Evolutionary conservation across 2,888 invertebrate genomes (phyloP).

Genomic region (Coleophora deauratella): DNA sequence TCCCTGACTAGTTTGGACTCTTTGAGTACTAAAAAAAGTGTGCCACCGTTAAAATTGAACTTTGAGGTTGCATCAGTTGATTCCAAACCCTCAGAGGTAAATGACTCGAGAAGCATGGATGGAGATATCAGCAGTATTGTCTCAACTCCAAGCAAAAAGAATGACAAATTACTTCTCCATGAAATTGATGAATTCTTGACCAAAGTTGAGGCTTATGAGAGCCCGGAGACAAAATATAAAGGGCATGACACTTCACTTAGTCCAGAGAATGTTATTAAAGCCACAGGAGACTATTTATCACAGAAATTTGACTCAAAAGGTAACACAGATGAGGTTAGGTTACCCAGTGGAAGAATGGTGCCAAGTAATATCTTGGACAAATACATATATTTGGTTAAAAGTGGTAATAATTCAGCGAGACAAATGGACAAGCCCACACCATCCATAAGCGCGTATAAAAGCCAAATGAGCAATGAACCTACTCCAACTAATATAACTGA

Average conservation of each 20-base stretch:
- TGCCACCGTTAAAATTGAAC: constrained; percentile 35
- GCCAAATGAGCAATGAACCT: constrained; percentile 16
- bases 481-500: constrained; percentile 4
- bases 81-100: constrained; percentile 18
- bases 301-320: constrained; percentile 45
- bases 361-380: constrained; percentile 52
- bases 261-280: constrained; percentile 55
- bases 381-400: constrained; percentile 63
- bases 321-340: constrained; percentile 33
- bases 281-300: constrained; percentile 53
- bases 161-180: constrained; percentile 55
- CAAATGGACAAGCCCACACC: constrained; percentile 26
- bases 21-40: constrained; percentile 20
- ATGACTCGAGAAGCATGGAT: constrained; percentile 59
- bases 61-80: constrained; percentile 6
- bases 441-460: constrained; percentile 19
- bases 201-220: constrained; percentile 60
- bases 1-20: constrained; percentile 50
- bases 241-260: constrained; percentile 26
- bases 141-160: constrained; percentile 60
- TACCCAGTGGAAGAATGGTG: constrained; percentile 50
- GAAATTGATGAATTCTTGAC: constrained; percentile 68
- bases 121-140: constrained; percentile 63
- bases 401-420: constrained; percentile 24
- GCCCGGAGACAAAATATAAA: constrained; percentile 45